Conservation (phyloP, 1,140 invertebrate genomes). For the Bombus terrestris region DNA sequence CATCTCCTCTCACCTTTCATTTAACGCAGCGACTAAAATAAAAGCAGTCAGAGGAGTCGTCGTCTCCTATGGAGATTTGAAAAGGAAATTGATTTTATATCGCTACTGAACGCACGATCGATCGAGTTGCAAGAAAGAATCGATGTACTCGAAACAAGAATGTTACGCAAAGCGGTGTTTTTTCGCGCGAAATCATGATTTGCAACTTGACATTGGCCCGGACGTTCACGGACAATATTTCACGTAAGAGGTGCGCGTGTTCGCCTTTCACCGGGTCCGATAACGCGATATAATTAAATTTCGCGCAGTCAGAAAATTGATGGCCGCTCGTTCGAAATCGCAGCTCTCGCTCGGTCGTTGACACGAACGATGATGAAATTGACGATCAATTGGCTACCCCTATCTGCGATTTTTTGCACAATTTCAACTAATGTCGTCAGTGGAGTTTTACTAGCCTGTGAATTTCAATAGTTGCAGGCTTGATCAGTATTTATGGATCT, state of each 20-base stretch:
- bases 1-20: background rate
- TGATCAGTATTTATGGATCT: background rate
- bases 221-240: slow-evolving; percentile 14
- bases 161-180: background rate
- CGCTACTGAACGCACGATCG: background rate
- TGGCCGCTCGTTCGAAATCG: background rate
- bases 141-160: background rate
- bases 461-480: background rate
- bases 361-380: slow-evolving; percentile 12
- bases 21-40: background rate
- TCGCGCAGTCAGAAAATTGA: background rate
- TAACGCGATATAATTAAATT: slow-evolving; percentile 30
- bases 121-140: background rate
- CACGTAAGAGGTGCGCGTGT: background rate
- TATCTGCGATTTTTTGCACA: background rate
- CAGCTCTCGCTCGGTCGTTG: background rate
- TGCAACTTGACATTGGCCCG: background rate
- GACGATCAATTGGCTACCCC: background rate
- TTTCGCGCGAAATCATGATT: background rate
- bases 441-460: background rate
- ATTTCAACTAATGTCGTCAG: background rate
- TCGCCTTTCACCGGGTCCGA: slow-evolving; percentile 6
- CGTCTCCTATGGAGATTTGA: background rate
- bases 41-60: background rate
- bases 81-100: background rate